Evolutionary conservation across 92 coral and sea anemone species (phyloP).

Genomic region (Epizoanthus illoricatus): DNA sequence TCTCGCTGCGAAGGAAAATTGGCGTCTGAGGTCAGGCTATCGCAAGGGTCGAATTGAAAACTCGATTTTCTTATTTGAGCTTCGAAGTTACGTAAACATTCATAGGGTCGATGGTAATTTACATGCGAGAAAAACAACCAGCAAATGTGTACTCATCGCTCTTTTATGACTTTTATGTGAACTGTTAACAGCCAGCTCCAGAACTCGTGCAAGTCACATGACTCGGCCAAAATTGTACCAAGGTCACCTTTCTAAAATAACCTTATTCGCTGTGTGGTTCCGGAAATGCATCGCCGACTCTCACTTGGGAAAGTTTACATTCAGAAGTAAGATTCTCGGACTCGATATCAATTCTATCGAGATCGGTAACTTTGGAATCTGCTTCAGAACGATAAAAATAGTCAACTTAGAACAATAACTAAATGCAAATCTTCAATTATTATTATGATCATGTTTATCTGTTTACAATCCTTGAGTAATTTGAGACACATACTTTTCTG

Average conservation of each 20-base stretch:
- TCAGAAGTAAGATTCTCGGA: neutral
- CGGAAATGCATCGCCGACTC: neutral
- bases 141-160: neutral
- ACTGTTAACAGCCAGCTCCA: neutral
- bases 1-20: too few relatives aligned
- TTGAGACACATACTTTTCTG: conserved; percentile 10
- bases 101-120: neutral
- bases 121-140: conserved; percentile 38
- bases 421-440: conserved; percentile 10
- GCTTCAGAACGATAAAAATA: neutral
- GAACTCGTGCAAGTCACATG: conserved; percentile 11
- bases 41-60: too few relatives aligned
- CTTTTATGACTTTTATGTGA: neutral
- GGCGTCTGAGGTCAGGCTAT: too few relatives aligned
- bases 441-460: conserved; percentile 12
- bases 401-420: conserved; percentile 12
- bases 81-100: conserved; percentile 1
- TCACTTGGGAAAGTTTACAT: neutral
- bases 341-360: neutral
- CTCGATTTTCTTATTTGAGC: neutral
- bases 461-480: conserved; percentile 4
- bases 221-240: neutral
- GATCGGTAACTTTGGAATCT: neutral
- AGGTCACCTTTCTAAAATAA: conserved; percentile 8
- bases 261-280: neutral